phyloP scores from a whole-genome alignment of 2,113 vertebrate species.

The Alligator mississippiensis region DNA sequence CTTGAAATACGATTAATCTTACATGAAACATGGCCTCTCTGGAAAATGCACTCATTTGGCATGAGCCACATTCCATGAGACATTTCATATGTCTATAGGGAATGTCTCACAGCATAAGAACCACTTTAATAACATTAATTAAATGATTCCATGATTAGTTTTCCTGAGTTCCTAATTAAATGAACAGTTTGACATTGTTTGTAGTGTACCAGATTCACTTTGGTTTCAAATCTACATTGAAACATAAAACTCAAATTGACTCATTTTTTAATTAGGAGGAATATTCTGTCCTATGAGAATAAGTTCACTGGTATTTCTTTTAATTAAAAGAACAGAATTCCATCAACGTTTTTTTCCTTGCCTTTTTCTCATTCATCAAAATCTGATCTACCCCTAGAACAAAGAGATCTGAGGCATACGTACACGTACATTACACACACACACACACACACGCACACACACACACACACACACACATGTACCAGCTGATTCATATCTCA shows the following conservation, averaged over 20 bases:
- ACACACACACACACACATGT: not conserved
- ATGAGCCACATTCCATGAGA: not conserved
- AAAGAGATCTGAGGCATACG: not conserved
- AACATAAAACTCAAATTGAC: not conserved
- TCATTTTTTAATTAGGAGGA: conserved; percentile 52
- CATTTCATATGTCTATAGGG: not conserved
- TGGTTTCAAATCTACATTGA: conserved; percentile 10
- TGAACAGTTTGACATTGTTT: not conserved
- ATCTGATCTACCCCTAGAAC: not conserved
- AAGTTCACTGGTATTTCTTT: conserved; percentile 17
- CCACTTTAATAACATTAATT: conserved; percentile 24
- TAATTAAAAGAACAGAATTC: conserved; percentile 31
- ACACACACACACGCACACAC: no score
- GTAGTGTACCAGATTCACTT: conserved; percentile 6
- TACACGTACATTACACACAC: not conserved
- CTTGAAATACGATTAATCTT: not conserved
- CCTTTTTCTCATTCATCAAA: conserved; percentile 7
- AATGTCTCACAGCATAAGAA: not conserved
- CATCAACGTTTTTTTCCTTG: not conserved
- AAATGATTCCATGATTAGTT: conserved; percentile 17
- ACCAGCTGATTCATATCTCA: not conserved
- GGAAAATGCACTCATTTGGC: not conserved
- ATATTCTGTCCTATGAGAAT: conserved; percentile 48
- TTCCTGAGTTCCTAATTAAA: conserved; percentile 45
- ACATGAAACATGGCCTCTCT: not conserved